Conservation (phyloP, 2,797 vertebrate genomes). For the Typhlichthys subterraneus region DNA sequence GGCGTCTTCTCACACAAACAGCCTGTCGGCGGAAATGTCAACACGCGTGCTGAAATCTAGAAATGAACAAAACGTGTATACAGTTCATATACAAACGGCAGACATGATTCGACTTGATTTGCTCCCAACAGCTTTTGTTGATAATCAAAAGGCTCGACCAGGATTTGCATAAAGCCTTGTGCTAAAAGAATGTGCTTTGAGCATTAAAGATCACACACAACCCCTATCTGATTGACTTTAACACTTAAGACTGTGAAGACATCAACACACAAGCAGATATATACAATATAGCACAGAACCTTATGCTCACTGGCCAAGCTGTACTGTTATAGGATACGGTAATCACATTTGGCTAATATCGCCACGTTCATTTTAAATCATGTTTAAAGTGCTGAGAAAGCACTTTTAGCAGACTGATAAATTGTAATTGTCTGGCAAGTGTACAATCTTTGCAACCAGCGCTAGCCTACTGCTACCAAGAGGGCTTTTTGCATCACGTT, state of each 20-base stretch:
- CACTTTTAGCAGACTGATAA: conserved; percentile 52
- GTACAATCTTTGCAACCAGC: conserved; percentile 44
- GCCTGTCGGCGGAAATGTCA: conserved; percentile 4
- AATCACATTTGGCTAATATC: conserved; percentile 27
- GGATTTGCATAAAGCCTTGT: conserved; percentile 2
- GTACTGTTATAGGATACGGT: not conserved
- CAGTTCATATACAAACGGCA: conserved; percentile 3
- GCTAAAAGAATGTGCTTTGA: conserved; percentile 26
- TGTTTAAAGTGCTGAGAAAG: conserved; percentile 37
- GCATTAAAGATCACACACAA: conserved; percentile 24
- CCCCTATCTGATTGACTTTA: not conserved
- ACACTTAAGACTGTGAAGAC: conserved; percentile 6
- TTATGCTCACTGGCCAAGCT: conserved; percentile 11
- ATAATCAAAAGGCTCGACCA: conserved; percentile 18
- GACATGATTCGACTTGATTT: conserved; percentile 14
- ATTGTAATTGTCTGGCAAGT: conserved; percentile 33
- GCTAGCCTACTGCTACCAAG: conserved; percentile 42
- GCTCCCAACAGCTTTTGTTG: conserved; percentile 12
- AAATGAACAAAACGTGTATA: not conserved
- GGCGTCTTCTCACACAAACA: conserved; percentile 12
- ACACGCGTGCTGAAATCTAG: not conserved
- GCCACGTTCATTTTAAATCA: conserved; percentile 35
- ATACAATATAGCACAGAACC: conserved; percentile 15
- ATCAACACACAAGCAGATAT: conserved; percentile 28
- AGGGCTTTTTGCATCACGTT: conserved; percentile 24